phyloP scores from a whole-genome alignment of 1,140 invertebrate species.

The Stegodyphus mimosarum region DNA sequence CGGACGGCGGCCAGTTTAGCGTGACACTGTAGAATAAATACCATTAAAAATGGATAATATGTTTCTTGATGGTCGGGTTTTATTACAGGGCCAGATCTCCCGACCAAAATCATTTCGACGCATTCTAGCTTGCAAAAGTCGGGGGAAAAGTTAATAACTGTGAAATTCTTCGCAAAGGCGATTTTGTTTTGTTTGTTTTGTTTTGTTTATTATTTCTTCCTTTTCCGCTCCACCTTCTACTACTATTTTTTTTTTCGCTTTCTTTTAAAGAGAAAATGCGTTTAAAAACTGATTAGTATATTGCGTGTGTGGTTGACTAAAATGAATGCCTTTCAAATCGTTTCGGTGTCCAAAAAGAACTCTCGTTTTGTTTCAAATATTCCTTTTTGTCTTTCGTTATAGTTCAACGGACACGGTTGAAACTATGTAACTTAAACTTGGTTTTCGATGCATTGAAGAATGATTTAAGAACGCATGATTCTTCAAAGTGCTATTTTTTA shows the following conservation, averaged over 20 bases:
- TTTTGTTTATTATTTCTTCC: no score
- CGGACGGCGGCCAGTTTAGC: slow-evolving; percentile 53
- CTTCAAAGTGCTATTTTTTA: no score
- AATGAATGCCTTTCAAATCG: slow-evolving; percentile 43
- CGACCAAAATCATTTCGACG: slow-evolving; percentile 9
- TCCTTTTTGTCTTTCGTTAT: background rate
- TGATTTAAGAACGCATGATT: no score
- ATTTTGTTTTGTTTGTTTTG: no score
- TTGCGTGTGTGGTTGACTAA: slow-evolving; percentile 43
- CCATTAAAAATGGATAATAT: slow-evolving; percentile 60
- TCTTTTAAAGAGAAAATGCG: slow-evolving; percentile 50
- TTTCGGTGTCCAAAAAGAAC: background rate
- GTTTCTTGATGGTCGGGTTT: slow-evolving; percentile 51
- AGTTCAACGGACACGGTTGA: background rate
- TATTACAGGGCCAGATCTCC: slow-evolving; percentile 51
- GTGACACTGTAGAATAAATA: slow-evolving; percentile 57
- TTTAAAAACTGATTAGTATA: slow-evolving; percentile 61
- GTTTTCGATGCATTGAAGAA: no score
- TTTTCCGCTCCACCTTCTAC: no score
- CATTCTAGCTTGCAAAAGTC: slow-evolving; percentile 5
- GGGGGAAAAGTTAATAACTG: slow-evolving; percentile 57
- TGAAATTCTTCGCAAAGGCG: slow-evolving; percentile 36
- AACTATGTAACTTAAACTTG: background rate
- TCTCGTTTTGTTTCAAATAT: no score
- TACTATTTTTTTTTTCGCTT: slow-evolving; percentile 9